These are phyloP conservation scores for Tenthredo mesomela DNA, from an alignment of 2,888 invertebrate genomes.

Conservation along the genomic window DNA sequence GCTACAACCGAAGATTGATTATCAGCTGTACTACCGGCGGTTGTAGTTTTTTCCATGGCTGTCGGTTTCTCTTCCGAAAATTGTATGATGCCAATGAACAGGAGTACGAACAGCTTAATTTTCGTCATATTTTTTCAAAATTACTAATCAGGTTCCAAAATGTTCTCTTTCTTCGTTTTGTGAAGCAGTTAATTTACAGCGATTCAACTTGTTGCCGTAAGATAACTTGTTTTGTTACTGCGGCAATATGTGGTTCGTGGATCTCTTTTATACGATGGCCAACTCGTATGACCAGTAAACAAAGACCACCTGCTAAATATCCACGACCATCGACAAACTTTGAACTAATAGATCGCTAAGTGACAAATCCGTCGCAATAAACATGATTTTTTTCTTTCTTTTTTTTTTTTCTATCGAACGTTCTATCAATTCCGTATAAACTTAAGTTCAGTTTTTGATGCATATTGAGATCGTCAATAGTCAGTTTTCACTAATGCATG, in stretches of 20 bases:
- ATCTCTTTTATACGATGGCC: constrained; percentile 48
- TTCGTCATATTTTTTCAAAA: not conserved
- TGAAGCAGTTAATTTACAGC: not conserved
- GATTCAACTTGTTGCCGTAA: not conserved
- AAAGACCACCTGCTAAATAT: constrained; percentile 37
- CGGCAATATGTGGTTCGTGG: not conserved
- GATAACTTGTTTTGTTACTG: constrained; percentile 35
- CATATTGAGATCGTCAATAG: not conserved
- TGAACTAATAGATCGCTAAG: constrained; percentile 36
- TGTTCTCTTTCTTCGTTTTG: not conserved
- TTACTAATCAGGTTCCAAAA: not conserved
- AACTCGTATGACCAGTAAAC: constrained; percentile 25
- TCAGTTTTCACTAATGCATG: not conserved
- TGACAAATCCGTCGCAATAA: constrained; percentile 1
- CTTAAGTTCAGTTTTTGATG: not conserved
- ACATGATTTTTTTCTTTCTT: not conserved
- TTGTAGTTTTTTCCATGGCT: constrained; percentile 20
- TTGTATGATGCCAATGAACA: constrained; percentile 16
- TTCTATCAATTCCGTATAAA: not conserved
- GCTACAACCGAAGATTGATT: not conserved
- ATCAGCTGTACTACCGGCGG: constrained; percentile 42
- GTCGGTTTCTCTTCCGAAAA: constrained; percentile 43
- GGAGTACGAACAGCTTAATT: constrained; percentile 11
- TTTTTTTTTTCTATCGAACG: not conserved
- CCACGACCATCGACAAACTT: constrained; percentile 40